Conservation (phyloP, 2,797 vertebrate genomes). For the Hypotaenidia philippensis region DNA sequence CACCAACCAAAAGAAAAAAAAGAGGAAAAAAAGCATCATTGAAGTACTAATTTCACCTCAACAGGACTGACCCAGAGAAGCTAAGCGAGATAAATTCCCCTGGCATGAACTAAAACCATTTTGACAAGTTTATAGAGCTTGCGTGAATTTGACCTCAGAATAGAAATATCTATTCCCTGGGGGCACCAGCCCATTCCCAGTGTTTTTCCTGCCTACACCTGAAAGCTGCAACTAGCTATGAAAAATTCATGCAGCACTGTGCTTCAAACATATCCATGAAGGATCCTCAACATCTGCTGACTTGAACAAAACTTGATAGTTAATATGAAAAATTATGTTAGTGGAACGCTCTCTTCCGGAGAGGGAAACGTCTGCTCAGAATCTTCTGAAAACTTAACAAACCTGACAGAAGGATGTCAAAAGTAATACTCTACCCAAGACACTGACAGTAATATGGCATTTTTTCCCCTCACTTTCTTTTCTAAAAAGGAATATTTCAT, state of each 20-base stretch:
- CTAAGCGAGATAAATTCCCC: conserved; percentile 13
- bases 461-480: neutral
- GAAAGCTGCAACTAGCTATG: conserved; percentile 47
- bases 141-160: conserved; percentile 34
- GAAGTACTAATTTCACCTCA: conserved; percentile 14
- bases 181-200: neutral
- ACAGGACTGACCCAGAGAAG: conserved; percentile 1
- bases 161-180: conserved; percentile 25
- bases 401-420: neutral
- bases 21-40: neutral
- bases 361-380: neutral
- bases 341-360: neutral
- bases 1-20: neutral
- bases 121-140: conserved; percentile 44
- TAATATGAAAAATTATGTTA: conserved; percentile 10
- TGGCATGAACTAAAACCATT: neutral
- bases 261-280: conserved; percentile 35
- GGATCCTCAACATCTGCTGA: conserved; percentile 60
- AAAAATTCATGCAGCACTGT: conserved; percentile 67
- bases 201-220: neutral
- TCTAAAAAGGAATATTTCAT: neutral
- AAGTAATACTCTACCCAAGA: neutral
- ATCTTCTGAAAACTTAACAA: neutral
- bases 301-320: neutral
- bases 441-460: neutral